A percentile compares a stretch with the other conserved stretches of the same genome.
Conservation (phyloP, 2,888 invertebrate genomes). For the Lasioglossum zephyrum region DNA sequence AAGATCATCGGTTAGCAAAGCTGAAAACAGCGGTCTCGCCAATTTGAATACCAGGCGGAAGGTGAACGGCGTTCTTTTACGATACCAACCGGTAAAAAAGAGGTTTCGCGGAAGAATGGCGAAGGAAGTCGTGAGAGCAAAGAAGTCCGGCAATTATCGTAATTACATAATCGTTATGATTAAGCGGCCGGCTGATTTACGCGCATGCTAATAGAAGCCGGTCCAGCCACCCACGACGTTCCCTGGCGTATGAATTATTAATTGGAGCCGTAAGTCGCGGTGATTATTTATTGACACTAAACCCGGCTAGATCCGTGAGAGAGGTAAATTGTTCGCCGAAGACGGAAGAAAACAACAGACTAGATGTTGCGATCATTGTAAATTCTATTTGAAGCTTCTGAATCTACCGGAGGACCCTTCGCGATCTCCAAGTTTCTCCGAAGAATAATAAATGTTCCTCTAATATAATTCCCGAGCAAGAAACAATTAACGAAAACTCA, state of each 20-base stretch:
- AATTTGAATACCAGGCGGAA: neutral
- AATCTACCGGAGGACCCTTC: no score
- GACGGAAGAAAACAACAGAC: slow-evolving; percentile 11
- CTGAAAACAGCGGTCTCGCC: neutral
- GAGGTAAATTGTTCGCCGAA: slow-evolving; percentile 38
- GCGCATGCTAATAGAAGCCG: slow-evolving; percentile 71
- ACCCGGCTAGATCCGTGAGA: slow-evolving; percentile 49
- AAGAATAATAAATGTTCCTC: neutral
- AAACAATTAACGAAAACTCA: neutral
- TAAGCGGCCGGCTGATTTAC: slow-evolving; percentile 73
- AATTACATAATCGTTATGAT: slow-evolving; percentile 77
- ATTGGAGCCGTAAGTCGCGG: slow-evolving; percentile 69
- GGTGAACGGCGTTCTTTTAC: neutral
- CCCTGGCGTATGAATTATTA: slow-evolving; percentile 77
- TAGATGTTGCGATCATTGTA: slow-evolving; percentile 18
- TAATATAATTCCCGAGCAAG: neutral
- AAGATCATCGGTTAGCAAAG: neutral
- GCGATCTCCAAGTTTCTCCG: neutral
- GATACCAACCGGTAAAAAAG: slow-evolving; percentile 10
- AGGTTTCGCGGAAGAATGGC: slow-evolving; percentile 11
- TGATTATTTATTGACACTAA: slow-evolving; percentile 75
- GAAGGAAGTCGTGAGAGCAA: slow-evolving; percentile 35
- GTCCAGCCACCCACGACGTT: slow-evolving; percentile 69
- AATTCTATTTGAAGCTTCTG: slow-evolving; percentile 7
- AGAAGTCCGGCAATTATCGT: slow-evolving; percentile 68